These are phyloP conservation scores for Chrysolina haemoptera DNA, from an alignment of 2,888 invertebrate species.

Conservation along the genomic window DNA sequence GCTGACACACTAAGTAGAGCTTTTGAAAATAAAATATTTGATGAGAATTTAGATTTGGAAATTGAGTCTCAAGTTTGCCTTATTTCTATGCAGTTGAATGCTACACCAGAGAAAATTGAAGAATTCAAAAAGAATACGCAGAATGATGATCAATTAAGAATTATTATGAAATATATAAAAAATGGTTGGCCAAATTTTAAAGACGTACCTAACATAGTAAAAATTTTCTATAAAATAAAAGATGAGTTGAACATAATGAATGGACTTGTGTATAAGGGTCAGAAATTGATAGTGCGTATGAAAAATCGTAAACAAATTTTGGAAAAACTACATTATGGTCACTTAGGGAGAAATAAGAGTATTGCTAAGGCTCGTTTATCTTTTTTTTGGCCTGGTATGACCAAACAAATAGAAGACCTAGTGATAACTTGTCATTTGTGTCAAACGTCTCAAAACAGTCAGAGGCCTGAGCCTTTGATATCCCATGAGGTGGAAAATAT, in stretches of 20 bases:
- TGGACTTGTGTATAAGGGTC: background rate
- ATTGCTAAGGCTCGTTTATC: background rate
- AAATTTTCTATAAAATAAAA: background rate
- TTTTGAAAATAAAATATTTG: conserved; percentile 27
- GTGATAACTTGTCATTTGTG: background rate
- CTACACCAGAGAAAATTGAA: background rate
- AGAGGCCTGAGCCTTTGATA: too few species aligned
- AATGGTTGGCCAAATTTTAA: background rate
- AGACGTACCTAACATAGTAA: background rate
- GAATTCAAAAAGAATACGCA: background rate
- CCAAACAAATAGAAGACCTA: background rate
- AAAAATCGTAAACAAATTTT: background rate
- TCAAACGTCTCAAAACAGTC: background rate
- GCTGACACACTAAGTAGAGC: conserved; percentile 33
- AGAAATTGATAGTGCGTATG: background rate
- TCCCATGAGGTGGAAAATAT: too few species aligned
- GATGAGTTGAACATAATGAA: background rate
- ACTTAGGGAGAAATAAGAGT: background rate
- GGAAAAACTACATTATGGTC: conserved; percentile 3
- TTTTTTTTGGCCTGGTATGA: conserved; percentile 1
- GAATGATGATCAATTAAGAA: background rate
- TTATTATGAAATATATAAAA: background rate
- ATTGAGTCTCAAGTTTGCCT: background rate
- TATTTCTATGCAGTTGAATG: background rate
- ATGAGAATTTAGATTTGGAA: conserved; percentile 19